Conservation (phyloP, 2,888 invertebrate genomes). For the Drosophila tanythrix region DNA sequence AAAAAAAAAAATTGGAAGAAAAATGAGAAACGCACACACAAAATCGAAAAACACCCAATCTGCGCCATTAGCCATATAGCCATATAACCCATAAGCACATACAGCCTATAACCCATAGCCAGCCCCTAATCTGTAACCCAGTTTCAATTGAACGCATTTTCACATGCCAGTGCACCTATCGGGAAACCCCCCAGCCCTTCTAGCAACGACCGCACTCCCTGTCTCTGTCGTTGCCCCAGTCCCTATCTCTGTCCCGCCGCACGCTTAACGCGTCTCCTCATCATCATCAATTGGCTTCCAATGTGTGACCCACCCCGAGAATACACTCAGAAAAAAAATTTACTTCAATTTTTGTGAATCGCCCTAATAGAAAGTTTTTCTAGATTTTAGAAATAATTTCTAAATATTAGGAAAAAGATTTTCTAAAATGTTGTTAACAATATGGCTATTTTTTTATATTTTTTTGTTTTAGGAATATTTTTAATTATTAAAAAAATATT, state of each 20-base stretch:
- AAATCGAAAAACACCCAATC: conserved; percentile 52
- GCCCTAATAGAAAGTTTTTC: neutral
- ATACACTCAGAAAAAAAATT: conserved; percentile 15
- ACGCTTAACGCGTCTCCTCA: conserved; percentile 1
- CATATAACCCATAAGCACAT: conserved; percentile 71
- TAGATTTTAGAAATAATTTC: neutral
- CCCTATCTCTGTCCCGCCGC: neutral
- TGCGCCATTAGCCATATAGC: conserved; percentile 75
- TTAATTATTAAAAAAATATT: neutral
- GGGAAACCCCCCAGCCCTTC: neutral
- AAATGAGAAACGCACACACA: conserved; percentile 11
- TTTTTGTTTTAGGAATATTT: neutral
- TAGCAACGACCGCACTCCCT: neutral
- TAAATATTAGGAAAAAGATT: neutral
- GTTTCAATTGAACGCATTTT: conserved; percentile 80
- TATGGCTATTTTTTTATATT: neutral
- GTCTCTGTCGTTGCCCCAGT: neutral
- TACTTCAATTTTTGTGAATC: neutral
- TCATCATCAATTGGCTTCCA: conserved; percentile 50
- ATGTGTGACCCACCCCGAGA: conserved; percentile 52
- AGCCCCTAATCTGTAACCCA: conserved; percentile 72
- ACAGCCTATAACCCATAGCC: conserved; percentile 60
- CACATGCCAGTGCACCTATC: conserved; percentile 76
- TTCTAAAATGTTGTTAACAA: neutral
- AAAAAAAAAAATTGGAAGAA: neutral